Conservation (phyloP, 2,888 invertebrate species). For the Leucophenga maculata region DNA sequence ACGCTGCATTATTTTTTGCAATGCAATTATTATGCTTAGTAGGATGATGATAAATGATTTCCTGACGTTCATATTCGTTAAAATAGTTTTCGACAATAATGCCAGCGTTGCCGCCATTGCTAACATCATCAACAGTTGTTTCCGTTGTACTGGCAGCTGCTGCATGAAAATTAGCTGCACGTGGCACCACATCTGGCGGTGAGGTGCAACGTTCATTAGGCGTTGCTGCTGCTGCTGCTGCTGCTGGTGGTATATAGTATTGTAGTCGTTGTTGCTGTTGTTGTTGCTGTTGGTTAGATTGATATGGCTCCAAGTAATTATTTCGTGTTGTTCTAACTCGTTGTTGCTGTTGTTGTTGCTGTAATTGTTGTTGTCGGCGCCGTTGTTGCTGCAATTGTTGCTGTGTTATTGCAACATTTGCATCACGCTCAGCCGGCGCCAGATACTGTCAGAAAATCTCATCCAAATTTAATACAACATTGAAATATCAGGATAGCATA, state of each 20-base stretch:
- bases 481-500: slow-evolving; percentile 72
- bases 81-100: slow-evolving; percentile 71
- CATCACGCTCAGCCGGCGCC: slow-evolving; percentile 55
- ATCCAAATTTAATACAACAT: slow-evolving; percentile 73
- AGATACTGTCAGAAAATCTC: slow-evolving; percentile 72
- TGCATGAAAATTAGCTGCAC: slow-evolving; percentile 62
- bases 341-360: slow-evolving; percentile 49
- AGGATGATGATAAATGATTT: slow-evolving; percentile 68
- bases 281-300: slow-evolving; percentile 48
- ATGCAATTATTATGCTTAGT: slow-evolving; percentile 42
- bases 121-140: slow-evolving; percentile 12
- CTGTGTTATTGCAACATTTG: slow-evolving; percentile 29
- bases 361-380: slow-evolving; percentile 37
- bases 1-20: slow-evolving; percentile 30
- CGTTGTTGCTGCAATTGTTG: slow-evolving; percentile 39
- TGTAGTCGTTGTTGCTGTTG: slow-evolving; percentile 49
- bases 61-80: slow-evolving; percentile 71
- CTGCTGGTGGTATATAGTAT: slow-evolving; percentile 50
- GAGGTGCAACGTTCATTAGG: slow-evolving; percentile 66
- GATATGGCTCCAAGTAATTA: slow-evolving; percentile 29
- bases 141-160: slow-evolving; percentile 37
- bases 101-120: slow-evolving; percentile 41
- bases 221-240: slow-evolving; percentile 44
- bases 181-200: slow-evolving; percentile 70
- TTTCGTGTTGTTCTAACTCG: slow-evolving; percentile 46